phyloP scores from a whole-genome alignment of 2,113 vertebrate genomes.

The Semicossyphus pulcher region DNA sequence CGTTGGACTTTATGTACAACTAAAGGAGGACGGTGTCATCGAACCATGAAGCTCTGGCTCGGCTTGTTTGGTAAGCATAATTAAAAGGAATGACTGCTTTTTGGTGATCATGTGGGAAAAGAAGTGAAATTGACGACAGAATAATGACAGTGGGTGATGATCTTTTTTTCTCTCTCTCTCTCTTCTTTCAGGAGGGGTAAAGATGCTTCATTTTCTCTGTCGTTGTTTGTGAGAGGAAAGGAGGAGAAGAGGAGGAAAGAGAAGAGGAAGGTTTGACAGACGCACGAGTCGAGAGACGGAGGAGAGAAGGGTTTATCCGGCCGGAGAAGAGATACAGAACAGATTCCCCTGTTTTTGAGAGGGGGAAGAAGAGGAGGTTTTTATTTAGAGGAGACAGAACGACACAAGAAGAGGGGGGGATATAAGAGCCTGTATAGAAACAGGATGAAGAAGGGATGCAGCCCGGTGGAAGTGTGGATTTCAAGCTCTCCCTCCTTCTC shows the following conservation, averaged over 20 bases:
- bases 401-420: slow-evolving; percentile 27
- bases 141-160: slow-evolving; percentile 28
- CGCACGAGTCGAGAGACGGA: slow-evolving; percentile 22
- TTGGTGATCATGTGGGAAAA: slow-evolving; percentile 7
- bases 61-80: slow-evolving; percentile 44
- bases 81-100: slow-evolving; percentile 21
- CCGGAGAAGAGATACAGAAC: slow-evolving; percentile 31
- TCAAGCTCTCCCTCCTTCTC: slow-evolving; percentile 53
- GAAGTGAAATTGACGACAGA: slow-evolving; percentile 41
- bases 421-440: slow-evolving; percentile 3
- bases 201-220: slow-evolving; percentile 32
- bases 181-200: slow-evolving; percentile 35
- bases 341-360: slow-evolving; percentile 5
- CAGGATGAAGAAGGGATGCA: slow-evolving; percentile 52
- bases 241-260: slow-evolving; percentile 8
- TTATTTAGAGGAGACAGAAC: slow-evolving; percentile 8
- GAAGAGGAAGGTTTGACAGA: slow-evolving; percentile 41
- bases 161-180: no score
- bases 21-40: slow-evolving; percentile 19
- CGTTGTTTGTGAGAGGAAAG: slow-evolving; percentile 43
- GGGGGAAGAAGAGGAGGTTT: slow-evolving; percentile 7
- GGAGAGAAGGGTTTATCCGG: slow-evolving; percentile 31
- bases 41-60: slow-evolving; percentile 4
- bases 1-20: slow-evolving; percentile 6
- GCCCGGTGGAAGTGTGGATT: slow-evolving; percentile 61